Base-by-base conservation (phyloP, 2,113 vertebrate species). In the Dolichotis patagonum region DNA sequence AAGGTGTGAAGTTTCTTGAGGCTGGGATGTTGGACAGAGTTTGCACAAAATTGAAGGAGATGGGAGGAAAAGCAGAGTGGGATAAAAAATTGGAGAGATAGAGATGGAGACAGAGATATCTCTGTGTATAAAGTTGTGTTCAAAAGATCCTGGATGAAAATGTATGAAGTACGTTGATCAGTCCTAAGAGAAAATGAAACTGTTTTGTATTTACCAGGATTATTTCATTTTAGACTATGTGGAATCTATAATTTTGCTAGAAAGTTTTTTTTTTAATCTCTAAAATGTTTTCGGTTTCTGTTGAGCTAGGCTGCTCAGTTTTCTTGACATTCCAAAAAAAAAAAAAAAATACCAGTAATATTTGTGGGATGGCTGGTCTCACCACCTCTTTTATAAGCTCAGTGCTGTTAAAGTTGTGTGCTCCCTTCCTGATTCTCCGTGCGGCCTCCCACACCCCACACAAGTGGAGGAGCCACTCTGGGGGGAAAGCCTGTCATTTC, bases 321-420 rank as follows among this genome's bases (percentile, higher is more conserved):
- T 78, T 5, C 69, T 89, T 80, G 95, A 43, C 96, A 58, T 97
- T 96, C 93, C 93, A 49, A 8, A 49, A 8, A 89, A 89, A 77
- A 71, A 52, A 52, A 52, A 52, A 52, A 52, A 52, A 96, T 90
- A 62, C 80, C 97, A 88, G 95, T 84, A 56, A 96, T 97, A 88
- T 62, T 95, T 97, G 96, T 95, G 97, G 97, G 87, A 60, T 60
- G 0, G 32, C 41, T 8, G 83, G 87, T 58, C 85, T 88, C 77
- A 35, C 92, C 46, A 17, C 63, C 26, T 35, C n/a, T n/a, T 84
- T 54, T 13, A 2, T 81, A 67, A 77, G 80, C 85, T 52, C 67
- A 0, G 1, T 0, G 7, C 94, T 24, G 49, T 19, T 35, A 24
- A 60, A 7, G n/a, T 62, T 41, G 5, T 1, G 7, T n/a, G 24